A percentile compares a stretch with the other conserved stretches of the same genome.
phyloP scores from a whole-genome alignment of 2,888 invertebrate species.

The Ctenicera cuprea region DNA sequence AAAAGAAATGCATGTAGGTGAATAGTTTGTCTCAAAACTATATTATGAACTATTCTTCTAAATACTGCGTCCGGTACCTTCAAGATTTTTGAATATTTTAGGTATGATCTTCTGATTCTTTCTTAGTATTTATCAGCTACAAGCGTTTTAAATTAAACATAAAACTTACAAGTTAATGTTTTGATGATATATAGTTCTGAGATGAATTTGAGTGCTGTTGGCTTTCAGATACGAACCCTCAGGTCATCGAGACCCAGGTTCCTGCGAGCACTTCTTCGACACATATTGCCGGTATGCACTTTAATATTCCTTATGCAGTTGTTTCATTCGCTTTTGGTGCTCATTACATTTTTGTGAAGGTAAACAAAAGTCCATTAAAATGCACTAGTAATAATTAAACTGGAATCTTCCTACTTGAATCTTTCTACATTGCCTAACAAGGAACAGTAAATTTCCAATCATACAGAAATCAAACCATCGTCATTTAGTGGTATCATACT shows the following conservation, averaged over 20 bases:
- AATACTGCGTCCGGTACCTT: too few relatives aligned
- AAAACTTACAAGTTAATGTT: too few relatives aligned
- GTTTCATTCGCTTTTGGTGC: conserved; percentile 36
- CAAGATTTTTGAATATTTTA: too few relatives aligned
- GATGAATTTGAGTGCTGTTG: conserved; percentile 47
- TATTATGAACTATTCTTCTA: conserved; percentile 5
- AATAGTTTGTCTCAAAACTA: conserved; percentile 45
- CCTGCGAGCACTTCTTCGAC: conserved; percentile 45
- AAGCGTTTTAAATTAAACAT: not conserved
- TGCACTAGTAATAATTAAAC: conserved; percentile 12
- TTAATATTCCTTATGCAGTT: conserved; percentile 31
- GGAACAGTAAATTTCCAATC: too few relatives aligned
- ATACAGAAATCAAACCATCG: too few relatives aligned
- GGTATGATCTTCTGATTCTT: too few relatives aligned
- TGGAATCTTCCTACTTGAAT: too few relatives aligned
- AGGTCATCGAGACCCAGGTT: conserved; percentile 47
- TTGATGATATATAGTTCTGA: conserved; percentile 38
- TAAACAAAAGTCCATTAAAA: conserved; percentile 20
- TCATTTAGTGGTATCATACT: not conserved
- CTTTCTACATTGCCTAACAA: not conserved
- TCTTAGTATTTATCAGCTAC: too few relatives aligned
- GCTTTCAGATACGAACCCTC: conserved; percentile 51
- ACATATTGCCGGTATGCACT: conserved; percentile 52
- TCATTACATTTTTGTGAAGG: conserved; percentile 20
- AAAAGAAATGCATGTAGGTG: conserved; percentile 2